Conservation (phyloP, 2,888 invertebrate genomes). For the Pterostichus madidus region DNA sequence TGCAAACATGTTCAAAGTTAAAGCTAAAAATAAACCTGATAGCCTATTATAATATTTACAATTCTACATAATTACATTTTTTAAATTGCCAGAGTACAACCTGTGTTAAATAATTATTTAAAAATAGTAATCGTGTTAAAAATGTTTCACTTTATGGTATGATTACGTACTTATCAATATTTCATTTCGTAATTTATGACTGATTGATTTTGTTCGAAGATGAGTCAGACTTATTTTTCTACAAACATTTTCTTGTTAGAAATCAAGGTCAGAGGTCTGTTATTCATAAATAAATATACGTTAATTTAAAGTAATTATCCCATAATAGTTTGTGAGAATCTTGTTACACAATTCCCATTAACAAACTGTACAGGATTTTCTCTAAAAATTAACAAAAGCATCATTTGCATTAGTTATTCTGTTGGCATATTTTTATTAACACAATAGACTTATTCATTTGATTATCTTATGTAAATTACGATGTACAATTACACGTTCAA, state of each 20-base stretch:
- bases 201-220: slow-evolving; percentile 11
- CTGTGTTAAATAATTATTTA: too few species aligned
- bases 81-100: too few species aligned
- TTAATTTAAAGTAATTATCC: slow-evolving; percentile 22
- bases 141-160: neutral
- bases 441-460: neutral
- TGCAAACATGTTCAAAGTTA: neutral
- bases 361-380: neutral
- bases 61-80: too few species aligned
- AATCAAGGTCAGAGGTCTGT: slow-evolving; percentile 1
- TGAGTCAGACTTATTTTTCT: slow-evolving; percentile 12
- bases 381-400: slow-evolving; percentile 5
- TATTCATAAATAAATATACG: neutral
- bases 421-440: slow-evolving; percentile 20
- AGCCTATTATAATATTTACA: neutral
- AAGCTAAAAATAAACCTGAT: neutral
- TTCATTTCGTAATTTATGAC: neutral
- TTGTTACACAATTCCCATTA: slow-evolving; percentile 11
- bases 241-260: neutral
- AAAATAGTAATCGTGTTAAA: too few species aligned
- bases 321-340: slow-evolving; percentile 24
- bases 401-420: neutral
- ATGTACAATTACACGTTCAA: neutral
- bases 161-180: neutral
- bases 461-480: slow-evolving; percentile 13